These are phyloP conservation scores for Sardinella longiceps DNA, from an alignment of 2,797 vertebrate species.

Conservation along the genomic window DNA sequence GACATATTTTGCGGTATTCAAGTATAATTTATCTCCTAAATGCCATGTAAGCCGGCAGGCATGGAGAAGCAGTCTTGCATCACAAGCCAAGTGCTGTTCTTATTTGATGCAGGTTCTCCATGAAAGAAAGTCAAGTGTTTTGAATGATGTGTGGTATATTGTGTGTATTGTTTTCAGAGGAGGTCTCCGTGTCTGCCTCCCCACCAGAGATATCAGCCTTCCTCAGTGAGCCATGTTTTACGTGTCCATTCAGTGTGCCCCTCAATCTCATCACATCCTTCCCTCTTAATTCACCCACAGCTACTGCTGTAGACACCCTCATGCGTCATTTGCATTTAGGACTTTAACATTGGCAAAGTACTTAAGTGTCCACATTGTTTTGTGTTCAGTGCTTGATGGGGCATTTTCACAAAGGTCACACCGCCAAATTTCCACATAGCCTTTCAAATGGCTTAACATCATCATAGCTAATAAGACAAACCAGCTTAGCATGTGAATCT, in stretches of 20 bases:
- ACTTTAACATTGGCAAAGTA: conserved; percentile 20
- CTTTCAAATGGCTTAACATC: neutral
- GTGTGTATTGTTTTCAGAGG: conserved; percentile 57
- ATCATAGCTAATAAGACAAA: neutral
- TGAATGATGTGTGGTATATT: conserved; percentile 42
- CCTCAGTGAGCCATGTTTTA: conserved; percentile 59
- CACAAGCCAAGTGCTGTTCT: neutral
- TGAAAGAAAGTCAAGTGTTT: conserved; percentile 35
- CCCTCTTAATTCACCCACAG: conserved; percentile 31
- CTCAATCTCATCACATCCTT: conserved; percentile 48
- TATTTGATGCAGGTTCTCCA: conserved; percentile 13
- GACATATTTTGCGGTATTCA: neutral
- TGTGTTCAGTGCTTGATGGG: neutral
- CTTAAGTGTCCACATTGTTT: neutral
- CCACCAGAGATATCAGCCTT: conserved; percentile 54
- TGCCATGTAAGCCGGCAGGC: neutral
- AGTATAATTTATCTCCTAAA: neutral
- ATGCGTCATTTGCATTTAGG: neutral
- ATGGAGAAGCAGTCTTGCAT: neutral
- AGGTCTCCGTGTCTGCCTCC: conserved; percentile 47
- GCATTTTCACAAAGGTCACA: conserved; percentile 14
- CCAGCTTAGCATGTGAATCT: neutral
- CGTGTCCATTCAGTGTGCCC: conserved; percentile 50
- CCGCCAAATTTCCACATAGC: neutral
- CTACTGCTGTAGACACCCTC: neutral